phyloP scores from a whole-genome alignment of 1,140 invertebrate species.

The Popillia japonica region DNA sequence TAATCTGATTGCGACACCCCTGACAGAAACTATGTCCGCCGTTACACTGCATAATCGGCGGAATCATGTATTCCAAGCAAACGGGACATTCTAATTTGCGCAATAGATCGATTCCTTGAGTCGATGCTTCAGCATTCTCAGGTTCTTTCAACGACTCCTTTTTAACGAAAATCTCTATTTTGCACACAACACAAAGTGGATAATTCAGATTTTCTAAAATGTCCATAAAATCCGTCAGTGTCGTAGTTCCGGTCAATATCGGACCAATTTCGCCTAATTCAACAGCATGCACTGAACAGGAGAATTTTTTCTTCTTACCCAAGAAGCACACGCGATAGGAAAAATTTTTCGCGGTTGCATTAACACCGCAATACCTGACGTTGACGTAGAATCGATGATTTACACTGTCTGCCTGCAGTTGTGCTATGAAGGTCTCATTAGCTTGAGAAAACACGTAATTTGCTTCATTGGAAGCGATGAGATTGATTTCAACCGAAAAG shows the following conservation, averaged over 20 bases:
- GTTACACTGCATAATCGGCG: constrained; percentile 52
- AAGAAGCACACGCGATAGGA: constrained; percentile 1
- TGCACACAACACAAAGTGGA: background rate
- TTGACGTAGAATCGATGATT: background rate
- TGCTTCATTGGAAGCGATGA: constrained; percentile 43
- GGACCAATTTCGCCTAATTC: background rate
- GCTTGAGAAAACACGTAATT: background rate
- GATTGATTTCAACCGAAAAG: constrained; percentile 41
- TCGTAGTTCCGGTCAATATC: background rate
- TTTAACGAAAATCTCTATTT: background rate
- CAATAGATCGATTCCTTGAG: background rate
- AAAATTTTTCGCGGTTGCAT: background rate
- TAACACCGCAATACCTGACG: background rate
- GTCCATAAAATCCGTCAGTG: background rate
- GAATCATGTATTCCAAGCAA: constrained; percentile 50
- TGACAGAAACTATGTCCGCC: constrained; percentile 53
- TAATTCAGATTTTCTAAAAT: background rate
- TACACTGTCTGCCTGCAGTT: background rate
- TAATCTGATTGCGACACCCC: constrained; percentile 43
- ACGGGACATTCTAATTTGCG: constrained; percentile 50
- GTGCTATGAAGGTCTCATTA: background rate
- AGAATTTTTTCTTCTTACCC: background rate
- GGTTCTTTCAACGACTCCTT: background rate
- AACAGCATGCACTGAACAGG: background rate
- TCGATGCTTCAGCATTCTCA: background rate